Conservation (phyloP, 2,797 vertebrate genomes). For the Neopelma chrysocephalum region DNA sequence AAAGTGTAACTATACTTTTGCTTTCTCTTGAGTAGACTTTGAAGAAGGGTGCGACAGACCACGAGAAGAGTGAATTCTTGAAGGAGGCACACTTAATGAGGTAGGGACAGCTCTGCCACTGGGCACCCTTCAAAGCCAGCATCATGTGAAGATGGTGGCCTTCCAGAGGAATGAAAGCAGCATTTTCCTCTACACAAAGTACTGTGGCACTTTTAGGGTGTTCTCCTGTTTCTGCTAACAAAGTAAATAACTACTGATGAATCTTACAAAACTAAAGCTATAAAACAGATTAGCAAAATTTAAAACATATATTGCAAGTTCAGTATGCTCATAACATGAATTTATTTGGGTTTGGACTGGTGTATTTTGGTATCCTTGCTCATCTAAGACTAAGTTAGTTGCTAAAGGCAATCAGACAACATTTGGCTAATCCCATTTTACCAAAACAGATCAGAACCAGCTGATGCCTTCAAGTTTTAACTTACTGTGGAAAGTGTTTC, state of each 20-base stretch:
- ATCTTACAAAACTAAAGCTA: neutral
- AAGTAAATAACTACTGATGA: neutral
- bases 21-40: conserved; percentile 75
- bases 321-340: neutral
- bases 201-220: neutral
- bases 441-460: neutral
- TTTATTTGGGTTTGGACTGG: neutral
- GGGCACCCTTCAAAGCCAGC: neutral
- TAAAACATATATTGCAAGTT: neutral
- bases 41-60: conserved; percentile 75
- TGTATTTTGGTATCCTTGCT: neutral
- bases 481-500: neutral
- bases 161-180: neutral
- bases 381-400: neutral
- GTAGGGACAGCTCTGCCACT: conserved; percentile 36
- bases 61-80: conserved; percentile 80
- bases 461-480: neutral
- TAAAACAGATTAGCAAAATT: neutral
- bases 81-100: conserved; percentile 84
- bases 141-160: neutral
- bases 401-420: neutral
- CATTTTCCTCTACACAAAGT: neutral
- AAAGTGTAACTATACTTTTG: neutral
- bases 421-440: neutral
- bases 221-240: neutral